Base-by-base conservation (phyloP, 2,797 vertebrate genomes). In the Pelodytes ibericus region DNA sequence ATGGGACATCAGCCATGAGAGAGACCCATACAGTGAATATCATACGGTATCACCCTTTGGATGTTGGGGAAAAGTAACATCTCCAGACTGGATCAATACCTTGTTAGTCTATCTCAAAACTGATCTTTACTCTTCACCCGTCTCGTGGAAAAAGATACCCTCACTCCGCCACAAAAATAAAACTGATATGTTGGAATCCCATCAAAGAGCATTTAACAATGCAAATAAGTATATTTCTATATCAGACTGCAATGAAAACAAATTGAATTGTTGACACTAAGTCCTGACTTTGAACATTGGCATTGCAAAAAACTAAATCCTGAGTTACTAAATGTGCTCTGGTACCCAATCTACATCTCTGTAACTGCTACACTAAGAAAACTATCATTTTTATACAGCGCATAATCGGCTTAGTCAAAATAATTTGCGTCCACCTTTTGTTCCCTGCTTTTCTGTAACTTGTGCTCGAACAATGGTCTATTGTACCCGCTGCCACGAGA, bases 331-430 rank as follows among this genome's bases (percentile, higher is more conserved):
- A 61, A 39, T 59, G 39, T 71, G 29, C 72, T 72, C 66, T 59
- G 26, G 16, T 22, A 31, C 27, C 16, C 7, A 59, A 33, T 15
- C 60, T 30, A 4, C 51, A 10, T 27, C 39, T 65, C 51, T 11
- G 24, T 39, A 47, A 44, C 44, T 3, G 13, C 20, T 16, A 20
- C 36, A 71, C 61, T 71, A 71, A 65, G 26, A 20, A 26, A 71
- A 9, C 39, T 58, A 47, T 59, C 44, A 66, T 65, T 71, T 71
- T 18, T 25, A 59, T 60, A 30, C 61, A 16, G 6, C 20, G 65
- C 15, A 31, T 65, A 58, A 59, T 47, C 59, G 59, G 72, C 8
- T 20, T 31, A 72, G 72, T 72, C 39, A 78, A 72, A 66, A 72
- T 72, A 53, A 72, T 78, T 36, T 61, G 22, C 29, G 3, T 10